Evolutionary conservation across 2,113 vertebrate genomes (phyloP), one percentile per base, ranked within the genome.

Genomic region (Rafetus swinhoei): DNA sequence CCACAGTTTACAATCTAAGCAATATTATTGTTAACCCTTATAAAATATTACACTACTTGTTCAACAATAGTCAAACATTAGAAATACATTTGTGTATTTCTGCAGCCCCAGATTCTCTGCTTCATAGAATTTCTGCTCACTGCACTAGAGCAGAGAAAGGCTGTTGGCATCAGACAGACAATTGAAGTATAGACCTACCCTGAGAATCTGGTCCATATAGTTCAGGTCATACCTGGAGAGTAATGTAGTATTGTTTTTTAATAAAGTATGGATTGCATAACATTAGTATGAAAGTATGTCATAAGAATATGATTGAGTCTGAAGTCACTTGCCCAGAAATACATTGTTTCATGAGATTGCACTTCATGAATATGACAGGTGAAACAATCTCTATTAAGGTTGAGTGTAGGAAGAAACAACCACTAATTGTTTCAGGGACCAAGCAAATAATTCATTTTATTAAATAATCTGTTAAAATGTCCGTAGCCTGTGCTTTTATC

Each of bases 391-490:
- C 16, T 82, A 19, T 35, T 52, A 82, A 82, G 16, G 16, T 7
- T 60, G 50, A 90, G 50, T 90, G 94, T 84, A 57, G 79, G 79
- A 89, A 85, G 79, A 52, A 72, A 85, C 62, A 92, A 93, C 83
- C 80, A 35, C 0, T 91, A 92, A 85, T 93, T 92, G 93, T 80
- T 94, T 93, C 77, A 85, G 19, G 57, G 77, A 82, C 22, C 60
- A 62, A 72, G 25, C 32, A 94, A 93, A 93, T 90, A 35, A 93
- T 94, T 91, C 0, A 32, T 91, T 87, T 93, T 93, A 88, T 93
- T 94, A 81, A 95, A 94, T 91, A 59, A 13, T 11, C 95, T 94
- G 82, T 95, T 94, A 93, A 97, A 87, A 1, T 9, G 86, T 6
- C 5, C 84, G 81, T 39, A 81, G 39, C 57, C 29, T 81, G 27